Evolutionary conservation across 2,797 vertebrate species (phyloP).

Genomic region (Sebastes matsubarae): DNA sequence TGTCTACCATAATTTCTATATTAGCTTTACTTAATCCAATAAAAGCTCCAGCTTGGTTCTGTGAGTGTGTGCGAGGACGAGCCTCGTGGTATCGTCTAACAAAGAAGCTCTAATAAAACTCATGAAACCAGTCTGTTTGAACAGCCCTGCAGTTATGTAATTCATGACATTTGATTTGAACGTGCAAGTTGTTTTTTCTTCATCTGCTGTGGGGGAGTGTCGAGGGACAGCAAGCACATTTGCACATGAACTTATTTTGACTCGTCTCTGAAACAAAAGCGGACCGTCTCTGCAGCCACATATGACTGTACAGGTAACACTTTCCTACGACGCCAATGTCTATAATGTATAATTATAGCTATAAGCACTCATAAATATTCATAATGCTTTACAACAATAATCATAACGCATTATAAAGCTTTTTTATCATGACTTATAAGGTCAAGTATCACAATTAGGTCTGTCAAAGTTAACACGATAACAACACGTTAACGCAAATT

Average conservation of each 20-base stretch:
- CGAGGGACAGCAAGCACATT: background rate
- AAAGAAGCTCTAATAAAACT: conserved; percentile 35
- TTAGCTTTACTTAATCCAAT: conserved; percentile 9
- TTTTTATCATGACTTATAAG: no score
- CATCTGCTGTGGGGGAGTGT: background rate
- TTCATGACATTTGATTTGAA: conserved; percentile 62
- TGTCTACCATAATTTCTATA: background rate
- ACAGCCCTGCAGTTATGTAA: conserved; percentile 36
- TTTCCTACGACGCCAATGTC: no score
- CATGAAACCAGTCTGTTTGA: conserved; percentile 25
- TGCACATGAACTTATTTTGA: conserved; percentile 11
- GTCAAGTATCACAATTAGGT: no score
- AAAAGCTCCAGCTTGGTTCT: background rate
- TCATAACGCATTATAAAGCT: no score
- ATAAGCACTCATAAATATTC: no score
- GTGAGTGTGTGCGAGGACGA: background rate
- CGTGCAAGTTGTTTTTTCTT: conserved; percentile 33
- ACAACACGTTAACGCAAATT: no score
- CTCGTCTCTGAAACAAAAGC: background rate
- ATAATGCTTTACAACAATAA: no score
- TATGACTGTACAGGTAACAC: no score
- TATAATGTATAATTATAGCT: no score
- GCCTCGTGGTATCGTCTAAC: background rate
- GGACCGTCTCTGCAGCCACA: background rate
- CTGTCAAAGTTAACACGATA: no score